Evolutionary conservation across 2,113 vertebrate genomes (phyloP), one percentile per base, ranked within the genome.

Genomic region (Regulus satrapa): DNA sequence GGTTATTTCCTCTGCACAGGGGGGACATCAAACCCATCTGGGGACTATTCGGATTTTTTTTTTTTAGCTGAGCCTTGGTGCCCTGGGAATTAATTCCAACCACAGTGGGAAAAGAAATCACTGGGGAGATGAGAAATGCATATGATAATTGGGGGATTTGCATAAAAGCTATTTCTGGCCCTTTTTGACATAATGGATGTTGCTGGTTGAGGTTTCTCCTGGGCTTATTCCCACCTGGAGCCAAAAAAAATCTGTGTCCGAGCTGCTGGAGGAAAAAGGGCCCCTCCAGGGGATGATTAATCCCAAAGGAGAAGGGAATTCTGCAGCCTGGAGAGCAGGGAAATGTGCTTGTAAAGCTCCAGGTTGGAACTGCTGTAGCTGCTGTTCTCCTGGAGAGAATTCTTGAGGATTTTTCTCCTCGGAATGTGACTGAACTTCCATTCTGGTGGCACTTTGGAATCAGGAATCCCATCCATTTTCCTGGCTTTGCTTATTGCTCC

Each of bases 81-180:
- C 83, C 54, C 3, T 14, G 61, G 59, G 89, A 78, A 72, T 91
- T 29, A 8, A 61, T 95, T 95, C 83, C 81, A 40, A 15, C 64
- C 45, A 8, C 32, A 21, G 62, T 16, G 81, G 91, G 29, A 46
- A 89, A 95, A 56, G 3, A 63, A 63, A 72, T 68, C 64, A 4
- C 58, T 29, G 19, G 74, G 51, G 81, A 81, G 18, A 87, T 64
- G 69, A 89, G 93, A 38, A 79, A 28, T 58, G 49, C 28, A 23
- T 34, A 3, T 62, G 95, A 1, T 91, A 94, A 94, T 95, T 55
- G 92, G 84, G 9, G 26, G 5, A 94, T 95, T 95, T 97, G 91
- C 91, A 95, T 95, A 34, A 28, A 51, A 79, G 28, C 71, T 88
- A 36, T 91, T 96, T 76, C 93, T 89, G 77, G 88, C 38, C 43